Conservation (phyloP, 2,113 vertebrate genomes). For the Beaufortia kweichowensis region DNA sequence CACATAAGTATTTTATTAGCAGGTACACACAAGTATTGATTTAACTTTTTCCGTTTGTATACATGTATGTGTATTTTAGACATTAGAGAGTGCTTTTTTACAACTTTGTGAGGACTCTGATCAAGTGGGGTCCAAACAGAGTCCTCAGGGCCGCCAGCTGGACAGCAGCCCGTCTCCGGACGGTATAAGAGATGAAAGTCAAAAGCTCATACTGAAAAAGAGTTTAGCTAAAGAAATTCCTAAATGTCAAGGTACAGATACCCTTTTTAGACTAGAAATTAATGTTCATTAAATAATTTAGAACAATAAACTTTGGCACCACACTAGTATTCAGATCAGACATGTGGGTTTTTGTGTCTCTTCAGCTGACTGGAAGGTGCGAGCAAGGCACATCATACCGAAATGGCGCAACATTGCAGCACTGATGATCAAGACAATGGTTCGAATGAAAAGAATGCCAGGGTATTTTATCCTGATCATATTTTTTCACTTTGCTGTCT, state of each 20-base stretch:
- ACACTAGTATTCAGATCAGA: background rate
- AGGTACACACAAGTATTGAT: background rate
- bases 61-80: constrained; percentile 57
- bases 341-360: constrained; percentile 31
- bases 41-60: background rate
- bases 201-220: constrained; percentile 64
- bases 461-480: constrained; percentile 58
- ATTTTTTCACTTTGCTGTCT: background rate
- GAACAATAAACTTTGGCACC: too few species aligned
- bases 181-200: constrained; percentile 67
- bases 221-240: constrained; percentile 50
- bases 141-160: constrained; percentile 44
- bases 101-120: constrained; percentile 75
- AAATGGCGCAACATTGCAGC: constrained; percentile 77
- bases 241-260: constrained; percentile 65
- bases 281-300: too few species aligned
- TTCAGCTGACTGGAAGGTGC: constrained; percentile 73
- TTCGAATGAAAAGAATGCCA: constrained; percentile 78
- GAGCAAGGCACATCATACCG: constrained; percentile 67
- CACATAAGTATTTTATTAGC: background rate
- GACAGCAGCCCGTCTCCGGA: constrained; percentile 66
- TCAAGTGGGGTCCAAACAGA: constrained; percentile 53
- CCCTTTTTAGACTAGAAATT: background rate
- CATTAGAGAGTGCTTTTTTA: constrained; percentile 77
- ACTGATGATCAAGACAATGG: constrained; percentile 74